Conservation (phyloP, 2,113 vertebrate genomes). For the Pristiophorus japonicus region DNA sequence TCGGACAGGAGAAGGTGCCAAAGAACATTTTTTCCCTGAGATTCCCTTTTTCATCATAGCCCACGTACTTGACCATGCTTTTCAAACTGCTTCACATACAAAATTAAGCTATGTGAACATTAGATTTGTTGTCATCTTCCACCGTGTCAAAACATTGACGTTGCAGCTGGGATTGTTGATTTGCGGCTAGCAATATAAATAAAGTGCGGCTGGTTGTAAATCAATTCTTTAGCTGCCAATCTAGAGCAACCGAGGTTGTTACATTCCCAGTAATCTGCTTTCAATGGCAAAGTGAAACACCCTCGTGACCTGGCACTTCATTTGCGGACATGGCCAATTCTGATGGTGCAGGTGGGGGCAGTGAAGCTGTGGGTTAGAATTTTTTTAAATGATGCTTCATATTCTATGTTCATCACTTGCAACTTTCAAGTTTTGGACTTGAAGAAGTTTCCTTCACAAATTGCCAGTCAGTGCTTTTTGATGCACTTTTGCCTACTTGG, state of each 20-base stretch:
- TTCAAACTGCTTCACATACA: no score
- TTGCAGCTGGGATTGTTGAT: neutral
- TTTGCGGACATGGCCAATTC: neutral
- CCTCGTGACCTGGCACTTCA: neutral
- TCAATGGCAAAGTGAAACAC: neutral
- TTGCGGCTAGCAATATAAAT: neutral
- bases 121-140: neutral
- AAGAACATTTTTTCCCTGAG: no score
- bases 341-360: neutral
- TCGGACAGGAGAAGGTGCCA: no score
- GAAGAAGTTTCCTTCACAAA: neutral
- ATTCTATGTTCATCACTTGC: neutral
- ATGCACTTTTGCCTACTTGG: neutral
- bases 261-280: neutral
- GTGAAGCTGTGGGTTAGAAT: neutral
- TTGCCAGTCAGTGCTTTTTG: no score
- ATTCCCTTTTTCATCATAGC: no score
- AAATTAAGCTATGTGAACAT: no score
- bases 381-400: neutral
- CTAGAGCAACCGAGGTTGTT: neutral
- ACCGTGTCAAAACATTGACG: neutral
- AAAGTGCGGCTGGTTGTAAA: no score
- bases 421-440: neutral
- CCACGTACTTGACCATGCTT: no score
- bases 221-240: no score